phyloP scores from a whole-genome alignment of 2,888 invertebrate species.

The Pachycephus smyrnensis region DNA sequence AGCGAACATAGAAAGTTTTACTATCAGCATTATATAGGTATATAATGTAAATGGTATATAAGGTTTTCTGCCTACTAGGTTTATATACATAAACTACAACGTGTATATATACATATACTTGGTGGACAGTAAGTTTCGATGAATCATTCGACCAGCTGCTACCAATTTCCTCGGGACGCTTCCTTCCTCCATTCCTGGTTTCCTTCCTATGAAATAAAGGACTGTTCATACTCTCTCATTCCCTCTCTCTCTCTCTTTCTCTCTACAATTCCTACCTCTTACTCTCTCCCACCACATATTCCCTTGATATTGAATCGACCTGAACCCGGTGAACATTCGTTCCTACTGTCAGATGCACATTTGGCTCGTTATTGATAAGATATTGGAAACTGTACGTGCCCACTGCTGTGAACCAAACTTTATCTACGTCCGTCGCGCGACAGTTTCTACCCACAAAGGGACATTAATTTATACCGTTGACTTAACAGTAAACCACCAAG shows the following conservation, averaged over 20 bases:
- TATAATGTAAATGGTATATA: not conserved
- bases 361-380: conserved; percentile 9
- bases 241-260: not conserved
- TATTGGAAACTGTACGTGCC: conserved; percentile 7
- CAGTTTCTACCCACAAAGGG: not conserved
- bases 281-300: not conserved
- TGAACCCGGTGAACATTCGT: not conserved
- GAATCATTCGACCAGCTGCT: conserved; percentile 8
- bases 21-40: not conserved
- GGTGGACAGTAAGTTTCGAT: not conserved
- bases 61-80: not conserved
- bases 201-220: not conserved
- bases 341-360: conserved; percentile 10
- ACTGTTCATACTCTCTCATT: not conserved
- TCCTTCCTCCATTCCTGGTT: not conserved
- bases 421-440: not conserved
- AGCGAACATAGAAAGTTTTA: not conserved
- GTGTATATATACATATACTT: not conserved
- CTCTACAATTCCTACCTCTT: not conserved
- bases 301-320: conserved; percentile 7
- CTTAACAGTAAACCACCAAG: not conserved
- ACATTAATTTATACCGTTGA: not conserved
- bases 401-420: not conserved
- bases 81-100: not conserved
- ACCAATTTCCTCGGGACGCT: not conserved